Conservation (phyloP, 2,113 vertebrate species). For the Chiloscyllium plagiosum region DNA sequence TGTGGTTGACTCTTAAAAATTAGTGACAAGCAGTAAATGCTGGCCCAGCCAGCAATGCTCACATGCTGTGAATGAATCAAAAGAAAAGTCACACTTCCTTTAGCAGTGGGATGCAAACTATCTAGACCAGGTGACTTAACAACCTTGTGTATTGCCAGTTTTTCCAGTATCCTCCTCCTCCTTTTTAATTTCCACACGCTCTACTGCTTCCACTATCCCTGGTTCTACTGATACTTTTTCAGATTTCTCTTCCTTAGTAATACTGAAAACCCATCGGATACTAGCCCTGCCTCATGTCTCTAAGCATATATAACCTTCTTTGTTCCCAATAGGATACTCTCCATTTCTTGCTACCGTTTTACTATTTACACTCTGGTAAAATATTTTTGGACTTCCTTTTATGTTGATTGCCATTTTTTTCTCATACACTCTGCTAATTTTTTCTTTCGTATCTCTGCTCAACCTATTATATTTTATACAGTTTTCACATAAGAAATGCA, state of each 20-base stretch:
- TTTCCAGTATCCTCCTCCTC: background rate
- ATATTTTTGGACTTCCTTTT: no score
- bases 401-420: no score
- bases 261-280: background rate
- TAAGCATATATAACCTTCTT: background rate
- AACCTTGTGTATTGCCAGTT: background rate
- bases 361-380: no score
- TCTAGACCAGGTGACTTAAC: background rate
- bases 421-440: no score
- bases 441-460: no score
- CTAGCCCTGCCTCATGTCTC: background rate
- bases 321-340: background rate
- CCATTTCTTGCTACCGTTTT: background rate
- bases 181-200: background rate
- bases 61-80: no score
- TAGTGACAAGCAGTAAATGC: no score
- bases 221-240: background rate
- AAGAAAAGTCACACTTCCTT: background rate
- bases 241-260: background rate
- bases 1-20: no score
- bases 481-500: no score
- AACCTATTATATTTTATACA: no score
- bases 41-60: no score
- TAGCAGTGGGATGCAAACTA: background rate
- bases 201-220: background rate